These are phyloP conservation scores for Eunapius fragilis DNA, from an alignment of 37 sponge, comb jelly and placozoan genomes.

Conservation along the genomic window DNA sequence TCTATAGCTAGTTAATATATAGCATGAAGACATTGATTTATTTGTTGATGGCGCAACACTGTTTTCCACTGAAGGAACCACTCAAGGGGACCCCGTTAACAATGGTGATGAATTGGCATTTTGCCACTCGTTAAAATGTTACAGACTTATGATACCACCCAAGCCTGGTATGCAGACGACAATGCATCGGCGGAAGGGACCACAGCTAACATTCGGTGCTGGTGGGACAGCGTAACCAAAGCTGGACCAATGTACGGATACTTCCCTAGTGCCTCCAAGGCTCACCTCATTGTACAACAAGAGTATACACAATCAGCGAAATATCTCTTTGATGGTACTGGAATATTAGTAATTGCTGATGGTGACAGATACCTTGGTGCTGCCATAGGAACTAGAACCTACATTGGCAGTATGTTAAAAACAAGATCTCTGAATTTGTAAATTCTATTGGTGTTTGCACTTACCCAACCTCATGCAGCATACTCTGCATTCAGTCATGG, in stretches of 20 bases:
- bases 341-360: conserved; percentile 36
- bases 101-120: too few species aligned
- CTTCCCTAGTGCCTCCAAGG: conserved; percentile 48
- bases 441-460: not conserved
- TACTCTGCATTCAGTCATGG: conserved; percentile 18
- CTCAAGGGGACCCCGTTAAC: too few species aligned
- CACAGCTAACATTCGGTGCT: conserved; percentile 15
- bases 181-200: conserved; percentile 36
- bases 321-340: conserved; percentile 42
- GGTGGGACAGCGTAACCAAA: conserved; percentile 24
- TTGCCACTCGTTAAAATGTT: too few species aligned
- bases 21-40: too few species aligned
- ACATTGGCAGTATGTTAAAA: not conserved
- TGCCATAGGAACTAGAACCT: conserved; percentile 51
- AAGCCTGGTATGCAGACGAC: conserved; percentile 71
- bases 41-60: too few species aligned
- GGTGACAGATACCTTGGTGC: conserved; percentile 59
- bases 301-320: conserved; percentile 28
- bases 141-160: not conserved
- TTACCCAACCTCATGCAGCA: conserved; percentile 17
- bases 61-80: too few species aligned
- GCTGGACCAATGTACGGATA: conserved; percentile 47
- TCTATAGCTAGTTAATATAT: too few species aligned
- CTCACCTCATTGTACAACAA: conserved; percentile 50
- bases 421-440: conserved; percentile 15